Evolutionary conservation across 1,140 invertebrate genomes (phyloP).

Genomic region (Anastrepha obliqua): DNA sequence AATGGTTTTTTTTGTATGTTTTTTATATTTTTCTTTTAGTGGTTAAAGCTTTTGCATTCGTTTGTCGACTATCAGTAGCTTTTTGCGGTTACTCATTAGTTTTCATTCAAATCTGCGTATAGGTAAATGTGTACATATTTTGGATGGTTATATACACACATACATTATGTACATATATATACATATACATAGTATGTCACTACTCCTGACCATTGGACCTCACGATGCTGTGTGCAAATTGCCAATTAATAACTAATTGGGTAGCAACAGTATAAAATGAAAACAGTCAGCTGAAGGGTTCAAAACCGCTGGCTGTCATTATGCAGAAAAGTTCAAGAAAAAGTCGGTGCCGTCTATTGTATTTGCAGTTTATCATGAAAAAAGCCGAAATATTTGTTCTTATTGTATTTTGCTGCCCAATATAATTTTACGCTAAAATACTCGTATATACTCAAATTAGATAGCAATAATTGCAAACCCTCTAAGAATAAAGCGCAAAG

Average conservation of each 20-base stretch:
- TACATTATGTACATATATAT: no score
- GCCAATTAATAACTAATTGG: slow-evolving; percentile 26
- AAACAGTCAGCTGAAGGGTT: neutral
- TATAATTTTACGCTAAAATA: neutral
- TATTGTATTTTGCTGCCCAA: neutral
- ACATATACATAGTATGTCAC: neutral
- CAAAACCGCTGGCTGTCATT: neutral
- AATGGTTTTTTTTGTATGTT: neutral
- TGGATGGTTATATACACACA: no score
- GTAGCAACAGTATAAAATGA: neutral
- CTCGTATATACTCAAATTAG: neutral
- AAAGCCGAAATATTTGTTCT: neutral
- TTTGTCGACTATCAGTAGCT: neutral
- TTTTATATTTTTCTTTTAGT: neutral
- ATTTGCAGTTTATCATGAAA: neutral
- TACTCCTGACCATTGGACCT: neutral
- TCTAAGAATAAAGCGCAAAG: neutral
- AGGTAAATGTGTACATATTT: neutral
- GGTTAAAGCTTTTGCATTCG: neutral
- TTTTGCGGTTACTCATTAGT: neutral
- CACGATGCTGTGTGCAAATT: neutral
- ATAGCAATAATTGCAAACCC: neutral
- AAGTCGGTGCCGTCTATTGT: neutral
- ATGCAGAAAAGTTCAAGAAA: neutral
- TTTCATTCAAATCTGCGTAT: neutral